A percentile compares a stretch with the other conserved stretches of the same genome.
phyloP scores from a whole-genome alignment of 2,888 invertebrate genomes.

The Chrysina gloriosa region DNA sequence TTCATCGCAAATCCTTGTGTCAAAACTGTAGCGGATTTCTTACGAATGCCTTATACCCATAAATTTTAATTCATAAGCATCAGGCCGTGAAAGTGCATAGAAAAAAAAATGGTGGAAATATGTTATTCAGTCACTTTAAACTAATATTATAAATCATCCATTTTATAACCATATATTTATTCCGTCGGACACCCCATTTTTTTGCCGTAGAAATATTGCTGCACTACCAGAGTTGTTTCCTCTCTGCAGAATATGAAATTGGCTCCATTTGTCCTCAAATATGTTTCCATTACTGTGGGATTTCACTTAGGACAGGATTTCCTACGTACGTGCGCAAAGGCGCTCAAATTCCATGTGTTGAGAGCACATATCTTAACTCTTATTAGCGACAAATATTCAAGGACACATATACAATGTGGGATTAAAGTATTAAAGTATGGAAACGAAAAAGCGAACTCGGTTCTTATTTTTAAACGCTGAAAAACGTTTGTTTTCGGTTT shows the following conservation, averaged over 20 bases:
- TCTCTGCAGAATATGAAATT: constrained; percentile 24
- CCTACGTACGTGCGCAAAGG: neutral
- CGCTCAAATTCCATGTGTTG: neutral
- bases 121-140: constrained; percentile 23
- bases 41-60: neutral
- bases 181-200: constrained; percentile 27
- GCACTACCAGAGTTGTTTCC: constrained; percentile 5
- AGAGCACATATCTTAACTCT: neutral
- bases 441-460: no score
- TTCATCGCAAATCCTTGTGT: no score
- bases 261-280: constrained; percentile 19
- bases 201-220: constrained; percentile 26
- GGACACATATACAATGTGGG: no score
- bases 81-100: neutral
- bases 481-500: no score
- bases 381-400: no score
- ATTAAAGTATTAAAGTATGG: no score
- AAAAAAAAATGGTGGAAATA: constrained; percentile 11
- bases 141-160: constrained; percentile 29
- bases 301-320: constrained; percentile 26
- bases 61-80: constrained; percentile 1
- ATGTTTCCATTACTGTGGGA: constrained; percentile 17
- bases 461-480: no score
- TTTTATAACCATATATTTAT: constrained; percentile 33
- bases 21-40: neutral